Evolutionary conservation across 2,888 invertebrate genomes (phyloP), one percentile per base, ranked within the genome.

Genomic region (Nephrotoma appendiculata): DNA sequence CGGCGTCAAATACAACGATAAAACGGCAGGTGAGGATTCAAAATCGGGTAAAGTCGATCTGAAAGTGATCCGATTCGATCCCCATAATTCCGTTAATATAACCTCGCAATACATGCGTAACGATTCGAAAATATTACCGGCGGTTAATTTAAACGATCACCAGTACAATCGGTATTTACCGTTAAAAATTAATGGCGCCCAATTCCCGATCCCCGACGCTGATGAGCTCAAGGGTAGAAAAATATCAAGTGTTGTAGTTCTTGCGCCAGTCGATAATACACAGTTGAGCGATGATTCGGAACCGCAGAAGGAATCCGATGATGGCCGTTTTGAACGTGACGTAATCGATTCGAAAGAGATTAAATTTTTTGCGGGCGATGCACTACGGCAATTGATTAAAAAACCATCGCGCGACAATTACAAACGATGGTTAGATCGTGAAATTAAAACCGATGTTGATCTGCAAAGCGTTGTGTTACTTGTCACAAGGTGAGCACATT

Each of bases 111-210:
- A 96, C 89, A 94, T 96, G 52, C 93, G 94, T 89, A 93, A 94
- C 86, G 95, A 95, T 89, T 96, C 96, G 41, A 95, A 95, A 0
- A 94, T 94, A 89, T 92, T 96, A 31, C 95, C 95, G 87, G 95
- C 96, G 0, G 96, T 96, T 19, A 94, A 95, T 85, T 92, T 96
- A 86, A 94, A 95, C 88, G 95, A 94, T 89, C 94, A 94, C 57
- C 95, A 95, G 89, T 97, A 96, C 90, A 97, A 96, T 90, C 94
- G 96, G 89, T 97, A 97, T 90, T 92, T 97, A 87, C 97, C 97
- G 12, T 92, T 97, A 86, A 96, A 96, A 93, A 95, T 97, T 43
- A 96, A 95, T 89, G 97, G 97, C 0, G 95, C 96, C 43, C 95
- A 96, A 89, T 97, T 97, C 90, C 97, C 97, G 4, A 93, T 97